phyloP scores from a whole-genome alignment of 2,888 invertebrate species.

The Aphrophora alni region DNA sequence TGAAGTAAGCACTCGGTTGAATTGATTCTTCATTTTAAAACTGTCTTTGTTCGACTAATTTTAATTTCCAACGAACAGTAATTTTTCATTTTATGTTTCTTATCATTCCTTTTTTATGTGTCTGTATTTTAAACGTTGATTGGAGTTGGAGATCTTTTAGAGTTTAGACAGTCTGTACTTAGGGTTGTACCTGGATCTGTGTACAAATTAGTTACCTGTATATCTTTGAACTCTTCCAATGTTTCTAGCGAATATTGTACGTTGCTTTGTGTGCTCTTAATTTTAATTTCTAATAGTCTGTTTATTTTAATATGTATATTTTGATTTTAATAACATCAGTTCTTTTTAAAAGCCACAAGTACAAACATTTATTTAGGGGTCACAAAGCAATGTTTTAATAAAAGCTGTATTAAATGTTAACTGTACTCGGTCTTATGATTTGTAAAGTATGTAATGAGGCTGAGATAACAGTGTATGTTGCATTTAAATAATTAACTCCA shows the following conservation, averaged over 20 bases:
- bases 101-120: conserved; percentile 29
- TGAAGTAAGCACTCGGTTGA: conserved; percentile 14
- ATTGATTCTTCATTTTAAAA: conserved; percentile 28
- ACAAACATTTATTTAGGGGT: neutral
- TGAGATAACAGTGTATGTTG: neutral
- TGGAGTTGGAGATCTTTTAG: conserved; percentile 26
- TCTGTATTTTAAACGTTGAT: conserved; percentile 22
- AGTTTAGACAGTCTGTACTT: conserved; percentile 31
- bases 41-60: conserved; percentile 23
- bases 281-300: neutral
- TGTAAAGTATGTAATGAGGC: neutral
- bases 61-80: neutral
- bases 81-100: conserved; percentile 20
- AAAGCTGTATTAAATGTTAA: conserved; percentile 5
- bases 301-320: neutral
- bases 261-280: neutral
- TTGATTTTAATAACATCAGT: neutral
- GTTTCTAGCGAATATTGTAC: neutral
- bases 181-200: conserved; percentile 32
- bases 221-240: conserved; percentile 1
- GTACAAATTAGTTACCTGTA: conserved; percentile 36
- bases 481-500: neutral
- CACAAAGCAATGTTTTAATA: neutral
- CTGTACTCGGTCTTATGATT: neutral
- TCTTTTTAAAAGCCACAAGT: neutral